A percentile compares a stretch with the other conserved stretches of the same genome.
phyloP scores from a whole-genome alignment of 2,113 vertebrate species.

The Casuarius casuarius region DNA sequence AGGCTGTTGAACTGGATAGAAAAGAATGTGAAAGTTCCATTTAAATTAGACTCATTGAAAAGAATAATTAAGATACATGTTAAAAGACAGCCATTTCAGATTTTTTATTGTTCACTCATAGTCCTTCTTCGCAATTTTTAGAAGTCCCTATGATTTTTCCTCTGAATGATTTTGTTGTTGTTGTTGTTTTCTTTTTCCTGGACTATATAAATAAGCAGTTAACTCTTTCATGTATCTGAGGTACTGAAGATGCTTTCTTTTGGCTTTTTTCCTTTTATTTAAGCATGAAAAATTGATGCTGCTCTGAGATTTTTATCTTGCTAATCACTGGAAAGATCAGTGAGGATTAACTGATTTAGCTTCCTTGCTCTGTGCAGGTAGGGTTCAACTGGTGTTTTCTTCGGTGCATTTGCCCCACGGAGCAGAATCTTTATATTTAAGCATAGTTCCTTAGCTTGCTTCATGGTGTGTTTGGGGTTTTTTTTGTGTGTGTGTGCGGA shows the following conservation, averaged over 20 bases:
- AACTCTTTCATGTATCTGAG: background rate
- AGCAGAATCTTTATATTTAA: background rate
- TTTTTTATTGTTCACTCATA: background rate
- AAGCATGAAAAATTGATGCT: background rate
- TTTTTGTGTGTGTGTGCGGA: background rate
- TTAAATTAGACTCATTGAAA: background rate
- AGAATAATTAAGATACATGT: background rate
- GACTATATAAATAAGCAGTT: background rate
- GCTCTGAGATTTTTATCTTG: slow-evolving; percentile 19
- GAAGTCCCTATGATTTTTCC: background rate
- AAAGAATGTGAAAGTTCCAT: background rate
- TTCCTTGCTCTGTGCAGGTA: background rate
- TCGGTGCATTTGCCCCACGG: background rate
- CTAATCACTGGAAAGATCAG: slow-evolving; percentile 34
- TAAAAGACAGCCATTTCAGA: background rate
- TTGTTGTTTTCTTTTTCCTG: background rate
- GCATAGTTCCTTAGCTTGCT: background rate
- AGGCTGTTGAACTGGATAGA: background rate
- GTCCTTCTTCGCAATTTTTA: background rate
- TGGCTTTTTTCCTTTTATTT: background rate
- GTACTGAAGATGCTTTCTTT: background rate
- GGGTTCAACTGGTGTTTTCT: background rate
- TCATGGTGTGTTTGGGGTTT: too few species aligned
- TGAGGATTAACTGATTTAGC: slow-evolving; percentile 7
- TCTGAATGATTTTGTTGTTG: background rate